Conservation (phyloP, 2,888 invertebrate species). For the Caenorhabditis panamensis region DNA sequence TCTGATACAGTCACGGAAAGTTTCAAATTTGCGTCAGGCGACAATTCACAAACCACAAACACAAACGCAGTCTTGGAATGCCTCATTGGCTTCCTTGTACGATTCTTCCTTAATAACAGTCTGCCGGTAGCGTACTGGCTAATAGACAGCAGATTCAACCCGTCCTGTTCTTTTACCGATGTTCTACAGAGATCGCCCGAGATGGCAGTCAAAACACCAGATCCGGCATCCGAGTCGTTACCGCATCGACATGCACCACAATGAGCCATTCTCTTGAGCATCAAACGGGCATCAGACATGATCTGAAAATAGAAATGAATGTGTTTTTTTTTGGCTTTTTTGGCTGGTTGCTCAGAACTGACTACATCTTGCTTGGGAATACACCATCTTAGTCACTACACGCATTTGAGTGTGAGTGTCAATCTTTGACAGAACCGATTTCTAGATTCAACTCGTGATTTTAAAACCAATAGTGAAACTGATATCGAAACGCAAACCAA, state of each 20-base stretch:
- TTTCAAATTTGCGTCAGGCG: conserved; percentile 95
- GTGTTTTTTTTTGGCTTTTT: neutral
- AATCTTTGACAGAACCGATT: neutral
- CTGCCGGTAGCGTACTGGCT: conserved; percentile 97
- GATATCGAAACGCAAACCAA: neutral
- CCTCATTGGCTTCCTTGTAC: conserved; percentile 83
- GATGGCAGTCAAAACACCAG: conserved; percentile 96
- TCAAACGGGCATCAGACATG: conserved; percentile 60
- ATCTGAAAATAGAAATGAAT: conserved; percentile 82
- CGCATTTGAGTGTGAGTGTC: conserved; percentile 4
- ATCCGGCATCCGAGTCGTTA: conserved; percentile 99
- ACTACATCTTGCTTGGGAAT: neutral
- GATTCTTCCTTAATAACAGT: conserved; percentile 87
- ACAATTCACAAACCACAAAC: conserved; percentile 89
- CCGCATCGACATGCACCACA: conserved; percentile 99
- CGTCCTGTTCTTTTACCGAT: conserved; percentile 86
- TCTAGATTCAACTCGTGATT: neutral
- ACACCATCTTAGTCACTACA: neutral
- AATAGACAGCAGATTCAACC: conserved; percentile 88
- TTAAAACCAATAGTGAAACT: neutral
- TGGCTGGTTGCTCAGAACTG: neutral
- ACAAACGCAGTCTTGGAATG: conserved; percentile 89
- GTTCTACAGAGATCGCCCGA: conserved; percentile 93
- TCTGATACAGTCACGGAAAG: conserved; percentile 90
- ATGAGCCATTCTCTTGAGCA: conserved; percentile 96